phyloP scores from a whole-genome alignment of 2,797 vertebrate genomes.

The Sciurus vulgaris region DNA sequence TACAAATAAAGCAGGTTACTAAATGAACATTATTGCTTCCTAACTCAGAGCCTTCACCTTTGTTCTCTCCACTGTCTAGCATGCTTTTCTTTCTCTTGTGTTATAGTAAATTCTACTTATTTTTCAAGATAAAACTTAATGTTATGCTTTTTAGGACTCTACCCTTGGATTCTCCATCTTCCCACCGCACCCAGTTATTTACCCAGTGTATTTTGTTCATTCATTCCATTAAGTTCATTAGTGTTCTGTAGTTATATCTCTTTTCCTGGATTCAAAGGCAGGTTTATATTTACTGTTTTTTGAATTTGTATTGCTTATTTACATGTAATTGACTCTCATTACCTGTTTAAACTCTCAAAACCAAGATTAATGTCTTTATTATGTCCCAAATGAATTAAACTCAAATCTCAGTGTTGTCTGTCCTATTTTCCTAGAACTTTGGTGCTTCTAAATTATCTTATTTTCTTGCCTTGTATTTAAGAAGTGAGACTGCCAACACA shows the following conservation, averaged over 20 bases:
- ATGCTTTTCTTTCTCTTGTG: constrained; percentile 16
- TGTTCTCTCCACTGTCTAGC: neutral
- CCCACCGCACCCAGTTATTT: neutral
- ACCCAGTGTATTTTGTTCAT: neutral
- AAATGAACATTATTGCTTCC: constrained; percentile 19
- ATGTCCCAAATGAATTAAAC: constrained; percentile 42
- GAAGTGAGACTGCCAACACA: neutral
- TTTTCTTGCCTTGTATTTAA: constrained; percentile 59
- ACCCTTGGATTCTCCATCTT: neutral
- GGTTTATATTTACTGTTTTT: constrained; percentile 50
- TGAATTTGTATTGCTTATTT: constrained; percentile 50
- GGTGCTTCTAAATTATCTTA: constrained; percentile 28
- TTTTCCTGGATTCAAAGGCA: constrained; percentile 29
- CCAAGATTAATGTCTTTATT: constrained; percentile 37
- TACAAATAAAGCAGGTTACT: neutral
- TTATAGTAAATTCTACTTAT: neutral
- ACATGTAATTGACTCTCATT: neutral
- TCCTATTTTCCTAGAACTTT: constrained; percentile 44
- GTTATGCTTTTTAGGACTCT: constrained; percentile 1
- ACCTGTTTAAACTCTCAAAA: neutral
- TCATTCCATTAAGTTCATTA: neutral
- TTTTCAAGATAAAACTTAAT: constrained; percentile 30
- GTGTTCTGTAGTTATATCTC: constrained; percentile 48
- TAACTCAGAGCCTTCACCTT: constrained; percentile 33
- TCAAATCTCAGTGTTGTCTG: constrained; percentile 19